These are phyloP conservation scores for Margarornis squamiger DNA, from an alignment of 2,797 vertebrate genomes.

Conservation along the genomic window DNA sequence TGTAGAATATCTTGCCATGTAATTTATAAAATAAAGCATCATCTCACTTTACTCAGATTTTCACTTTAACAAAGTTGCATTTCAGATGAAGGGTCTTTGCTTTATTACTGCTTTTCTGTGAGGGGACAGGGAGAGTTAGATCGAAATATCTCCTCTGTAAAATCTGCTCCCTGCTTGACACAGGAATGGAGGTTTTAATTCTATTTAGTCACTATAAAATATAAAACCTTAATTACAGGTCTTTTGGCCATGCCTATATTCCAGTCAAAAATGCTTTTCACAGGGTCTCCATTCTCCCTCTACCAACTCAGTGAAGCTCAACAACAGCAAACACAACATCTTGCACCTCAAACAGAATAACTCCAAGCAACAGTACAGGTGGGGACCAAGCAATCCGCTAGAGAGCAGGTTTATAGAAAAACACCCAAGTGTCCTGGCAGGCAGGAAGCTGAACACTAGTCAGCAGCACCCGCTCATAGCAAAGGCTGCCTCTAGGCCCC, in stretches of 20 bases:
- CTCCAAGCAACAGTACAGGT: not conserved
- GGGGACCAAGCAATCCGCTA: not conserved
- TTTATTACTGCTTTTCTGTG: not conserved
- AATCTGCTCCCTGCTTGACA: not conserved
- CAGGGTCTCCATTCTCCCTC: not conserved
- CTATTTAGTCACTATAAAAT: not conserved
- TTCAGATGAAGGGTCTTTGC: not conserved
- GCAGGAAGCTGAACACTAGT: not conserved
- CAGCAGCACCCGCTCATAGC: not conserved
- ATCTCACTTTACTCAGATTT: not conserved
- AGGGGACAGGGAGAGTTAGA: not conserved
- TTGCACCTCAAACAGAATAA: not conserved
- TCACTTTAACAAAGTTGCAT: not conserved
- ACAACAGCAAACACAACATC: not conserved
- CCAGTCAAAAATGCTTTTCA: not conserved
- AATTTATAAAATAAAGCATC: not conserved
- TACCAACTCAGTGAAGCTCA: not conserved
- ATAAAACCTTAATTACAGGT: not conserved
- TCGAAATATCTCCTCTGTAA: not conserved
- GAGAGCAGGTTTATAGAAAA: not conserved
- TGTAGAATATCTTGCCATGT: not conserved
- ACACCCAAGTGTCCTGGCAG: not conserved
- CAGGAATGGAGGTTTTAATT: not conserved
- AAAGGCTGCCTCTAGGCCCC: not conserved
- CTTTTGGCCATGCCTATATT: not conserved